Base-by-base conservation (phyloP, 1,140 invertebrate species). In the Eciton burchellii region DNA sequence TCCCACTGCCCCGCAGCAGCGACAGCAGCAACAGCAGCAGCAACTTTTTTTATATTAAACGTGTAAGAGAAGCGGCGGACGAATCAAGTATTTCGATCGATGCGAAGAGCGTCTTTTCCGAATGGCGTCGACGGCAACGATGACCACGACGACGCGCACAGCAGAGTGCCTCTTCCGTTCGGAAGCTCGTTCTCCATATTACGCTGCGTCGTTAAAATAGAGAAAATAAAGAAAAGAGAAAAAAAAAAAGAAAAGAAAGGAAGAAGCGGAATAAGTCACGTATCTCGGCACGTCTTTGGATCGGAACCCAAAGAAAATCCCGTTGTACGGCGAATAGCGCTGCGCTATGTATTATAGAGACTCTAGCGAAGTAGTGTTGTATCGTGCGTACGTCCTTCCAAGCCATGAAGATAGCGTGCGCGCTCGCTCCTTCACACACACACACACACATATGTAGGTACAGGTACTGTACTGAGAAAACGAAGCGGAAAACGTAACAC, bases 31-130 rank as follows among this genome's bases (percentile, higher is more conserved):
- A 90, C 89, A 90, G 84, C 86, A 87, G 81, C 89, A 86, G 74
- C 87, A 89, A 85, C 84, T 91, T 92, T 93, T 93, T 93, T 93
- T 93, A 93, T 93, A 93, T 89, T 88, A 90, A 89, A 81, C 12
- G 35, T 82, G 86, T 83, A 11, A 81, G 41, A 77, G 29, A 21
- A 21, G 45, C 79, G 62, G 63, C 35, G 21, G 43, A 73, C 66
- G 74, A 81, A 68, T n/a, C 11, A 45, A 70, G 83, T 57, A 49
- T 57, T 60, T 47, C 3, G n/a, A 57, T 19, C 29, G 57, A 59
- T n/a, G 19, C 21, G n/a, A 35, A 19, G 19, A 26, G 19, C 45
- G 24, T 79, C 35, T 52, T 65, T 45, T 65, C 11, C n/a, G 29
- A 65, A 24, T 63, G 29, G 29, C 19, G 29, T n/a, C 70, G 24